Base-by-base conservation (phyloP, 2,888 invertebrate species). In the Tetropium fuscum region DNA sequence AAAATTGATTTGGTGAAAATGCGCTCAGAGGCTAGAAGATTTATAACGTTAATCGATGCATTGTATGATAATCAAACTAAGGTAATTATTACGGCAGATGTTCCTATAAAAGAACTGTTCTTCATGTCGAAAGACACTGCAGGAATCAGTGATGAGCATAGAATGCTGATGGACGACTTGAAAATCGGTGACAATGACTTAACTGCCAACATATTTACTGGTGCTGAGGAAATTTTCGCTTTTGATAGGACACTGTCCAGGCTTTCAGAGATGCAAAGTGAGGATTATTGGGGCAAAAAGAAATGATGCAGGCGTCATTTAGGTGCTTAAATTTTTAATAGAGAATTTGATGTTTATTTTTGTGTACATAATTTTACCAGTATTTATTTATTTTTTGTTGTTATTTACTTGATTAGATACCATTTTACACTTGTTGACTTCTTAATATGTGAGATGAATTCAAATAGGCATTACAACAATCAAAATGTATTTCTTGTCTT, bases 191-290 rank as follows among this genome's bases (percentile, higher is more conserved):
- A 89, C 70, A 88, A 87, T 69, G 89, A 91, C 45, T 91, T 70
- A 6, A 87, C 87, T 65, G 92, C 96, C 2, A 96, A 93, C 74
- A 91, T 99, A 70, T 98, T 99, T 76, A 97, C 97, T 0, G 98
- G 98, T 0, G 95, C 96, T 80, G 99, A 99, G 82, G 99, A 99
- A 83, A 83, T 96, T 74, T 99, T 99, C 82, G 98, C 99, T 0
- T 97, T 93, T 78, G 96, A 97, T 74, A 86, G 99, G 55, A 97
- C 98, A 15, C 81, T 97, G 18, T 98, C 98, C 0, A 86, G 99
- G 64, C 86, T 99, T 25, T 88, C 91, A 68, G 97, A 99, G 85
- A 99, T 99, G 98, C 96, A 97, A 82, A 93, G 94, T 0, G 88
- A 90, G 53, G 92, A 93, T 67, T 99, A 99, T 81, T 98, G 98